Conservation (phyloP, 2,797 vertebrate genomes). For the Podarcis siculus region DNA sequence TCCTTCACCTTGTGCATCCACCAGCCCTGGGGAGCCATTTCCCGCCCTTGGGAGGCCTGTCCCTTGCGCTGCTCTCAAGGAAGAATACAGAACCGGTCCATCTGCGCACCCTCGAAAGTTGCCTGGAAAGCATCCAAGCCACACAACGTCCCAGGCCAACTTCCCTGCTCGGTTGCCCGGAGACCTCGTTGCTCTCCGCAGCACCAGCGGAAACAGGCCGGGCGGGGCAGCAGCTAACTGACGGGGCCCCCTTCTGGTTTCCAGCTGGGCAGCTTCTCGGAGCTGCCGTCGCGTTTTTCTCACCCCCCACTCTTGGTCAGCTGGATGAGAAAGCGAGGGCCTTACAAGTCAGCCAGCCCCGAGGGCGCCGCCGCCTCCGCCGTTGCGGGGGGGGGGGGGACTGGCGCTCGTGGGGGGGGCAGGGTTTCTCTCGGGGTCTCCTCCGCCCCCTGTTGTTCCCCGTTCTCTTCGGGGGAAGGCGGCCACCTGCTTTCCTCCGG, state of each 20-base stretch:
- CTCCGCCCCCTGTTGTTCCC: no score
- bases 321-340: no score
- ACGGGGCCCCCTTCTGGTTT: not conserved
- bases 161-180: not conserved
- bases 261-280: no score
- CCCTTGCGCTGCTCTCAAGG: not conserved
- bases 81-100: not conserved
- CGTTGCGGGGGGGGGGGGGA: no score
- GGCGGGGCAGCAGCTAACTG: not conserved
- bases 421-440: no score
- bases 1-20: not conserved
- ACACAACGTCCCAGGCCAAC: not conserved
- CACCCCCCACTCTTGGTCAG: no score
- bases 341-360: no score
- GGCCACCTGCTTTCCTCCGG: not conserved
- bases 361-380: no score
- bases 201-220: not conserved
- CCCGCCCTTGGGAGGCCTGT: not conserved
- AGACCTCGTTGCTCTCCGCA: not conserved
- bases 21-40: not conserved
- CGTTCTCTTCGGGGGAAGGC: not conserved
- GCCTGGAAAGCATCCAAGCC: not conserved
- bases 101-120: not conserved
- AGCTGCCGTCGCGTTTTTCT: no score
- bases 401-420: no score